A percentile compares a stretch with the other conserved stretches of the same genome.
Evolutionary conservation across 2,888 invertebrate genomes (phyloP).

Genomic region (Lampropteryx suffumata): DNA sequence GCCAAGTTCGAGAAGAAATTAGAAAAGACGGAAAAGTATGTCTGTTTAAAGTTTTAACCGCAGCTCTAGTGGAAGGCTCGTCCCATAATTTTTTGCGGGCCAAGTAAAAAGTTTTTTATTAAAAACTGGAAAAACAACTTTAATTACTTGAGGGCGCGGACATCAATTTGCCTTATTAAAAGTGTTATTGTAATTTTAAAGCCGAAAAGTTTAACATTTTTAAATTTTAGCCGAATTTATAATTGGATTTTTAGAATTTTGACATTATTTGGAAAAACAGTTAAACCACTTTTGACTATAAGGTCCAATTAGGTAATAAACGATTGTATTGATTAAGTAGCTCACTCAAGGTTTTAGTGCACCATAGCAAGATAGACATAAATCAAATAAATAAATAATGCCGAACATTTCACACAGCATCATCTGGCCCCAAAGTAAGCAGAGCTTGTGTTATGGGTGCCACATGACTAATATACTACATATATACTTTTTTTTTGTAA

Average conservation of each 20-base stretch:
- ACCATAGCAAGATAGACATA: no score
- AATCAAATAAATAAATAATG: no score
- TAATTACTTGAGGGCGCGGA: constrained; percentile 61
- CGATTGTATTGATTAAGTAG: no score
- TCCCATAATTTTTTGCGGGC: constrained; percentile 31
- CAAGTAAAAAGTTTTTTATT: constrained; percentile 69
- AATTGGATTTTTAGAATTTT: constrained; percentile 23
- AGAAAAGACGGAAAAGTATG: background rate
- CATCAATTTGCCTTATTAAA: constrained; percentile 54
- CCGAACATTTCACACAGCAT: no score
- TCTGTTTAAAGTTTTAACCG: background rate
- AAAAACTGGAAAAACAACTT: constrained; percentile 69
- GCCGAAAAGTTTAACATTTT: constrained; percentile 32
- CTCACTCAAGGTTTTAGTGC: no score
- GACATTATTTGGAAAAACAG: constrained; percentile 7
- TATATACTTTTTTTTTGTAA: no score
- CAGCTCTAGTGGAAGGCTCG: constrained; percentile 7
- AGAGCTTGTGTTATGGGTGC: no score
- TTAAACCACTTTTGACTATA: constrained; percentile 6
- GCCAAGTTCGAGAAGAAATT: background rate
- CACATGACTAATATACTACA: no score
- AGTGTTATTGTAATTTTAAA: constrained; percentile 58
- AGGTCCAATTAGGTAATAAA: background rate
- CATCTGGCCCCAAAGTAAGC: no score
- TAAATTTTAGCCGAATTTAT: constrained; percentile 34